These are phyloP conservation scores for Yponomeuta evonymella DNA, from an alignment of 2,888 invertebrate genomes.

Conservation along the genomic window DNA sequence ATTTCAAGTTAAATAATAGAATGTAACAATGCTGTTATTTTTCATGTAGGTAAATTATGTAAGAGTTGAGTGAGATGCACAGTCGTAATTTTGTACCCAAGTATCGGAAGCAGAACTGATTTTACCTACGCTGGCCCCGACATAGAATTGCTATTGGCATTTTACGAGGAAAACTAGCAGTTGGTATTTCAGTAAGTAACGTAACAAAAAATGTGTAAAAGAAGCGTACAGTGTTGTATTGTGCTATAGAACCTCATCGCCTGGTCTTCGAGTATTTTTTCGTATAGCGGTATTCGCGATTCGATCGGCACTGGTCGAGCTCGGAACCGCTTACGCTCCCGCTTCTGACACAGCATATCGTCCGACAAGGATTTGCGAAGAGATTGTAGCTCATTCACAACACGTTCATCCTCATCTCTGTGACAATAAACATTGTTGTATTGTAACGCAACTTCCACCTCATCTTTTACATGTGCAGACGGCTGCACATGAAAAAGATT, in stretches of 20 bases:
- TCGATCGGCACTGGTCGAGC: slow-evolving; percentile 81
- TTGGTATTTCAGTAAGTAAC: background rate
- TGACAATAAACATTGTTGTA: slow-evolving; percentile 24
- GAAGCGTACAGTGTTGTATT: slow-evolving; percentile 37
- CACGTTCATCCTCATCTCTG: slow-evolving; percentile 81
- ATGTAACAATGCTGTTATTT: too few species aligned
- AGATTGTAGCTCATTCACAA: slow-evolving; percentile 66
- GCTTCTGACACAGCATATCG: slow-evolving; percentile 64
- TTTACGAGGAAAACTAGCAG: too few species aligned
- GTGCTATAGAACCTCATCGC: slow-evolving; percentile 76
- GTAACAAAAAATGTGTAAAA: slow-evolving; percentile 30
- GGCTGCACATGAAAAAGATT: too few species aligned
- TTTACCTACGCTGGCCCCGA: too few species aligned
- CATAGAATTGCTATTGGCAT: too few species aligned
- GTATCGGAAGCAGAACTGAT: too few species aligned
- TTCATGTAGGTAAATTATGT: too few species aligned
- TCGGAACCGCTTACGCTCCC: slow-evolving; percentile 72
- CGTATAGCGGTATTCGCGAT: slow-evolving; percentile 82
- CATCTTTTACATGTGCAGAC: too few species aligned
- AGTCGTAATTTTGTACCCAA: too few species aligned
- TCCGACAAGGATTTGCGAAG: slow-evolving; percentile 66
- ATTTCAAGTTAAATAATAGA: too few species aligned
- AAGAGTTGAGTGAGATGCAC: too few species aligned
- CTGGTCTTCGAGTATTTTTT: slow-evolving; percentile 83
- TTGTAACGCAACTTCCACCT: too few species aligned